A percentile compares a stretch with the other conserved stretches of the same genome.
phyloP scores from a whole-genome alignment of 92 coral and sea anemone genomes.

The Umimayanthus chanpuru region DNA sequence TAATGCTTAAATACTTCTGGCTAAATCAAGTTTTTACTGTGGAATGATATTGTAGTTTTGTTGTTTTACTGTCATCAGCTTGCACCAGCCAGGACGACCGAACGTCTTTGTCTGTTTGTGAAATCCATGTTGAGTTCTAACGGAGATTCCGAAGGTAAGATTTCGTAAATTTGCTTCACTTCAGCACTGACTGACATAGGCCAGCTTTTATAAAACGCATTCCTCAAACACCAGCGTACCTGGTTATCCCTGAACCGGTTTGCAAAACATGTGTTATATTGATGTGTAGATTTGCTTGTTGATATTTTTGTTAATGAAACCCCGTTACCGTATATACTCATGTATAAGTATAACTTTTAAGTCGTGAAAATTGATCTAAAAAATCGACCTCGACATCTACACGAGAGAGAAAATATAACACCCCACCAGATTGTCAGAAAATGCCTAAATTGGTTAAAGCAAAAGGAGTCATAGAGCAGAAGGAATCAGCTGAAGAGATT shows the following conservation, averaged over 20 bases:
- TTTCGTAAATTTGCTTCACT: neutral
- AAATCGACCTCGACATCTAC: too few relatives aligned
- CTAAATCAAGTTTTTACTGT: neutral
- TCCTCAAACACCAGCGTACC: neutral
- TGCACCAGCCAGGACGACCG: conserved; percentile 91
- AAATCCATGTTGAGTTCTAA: conserved; percentile 89
- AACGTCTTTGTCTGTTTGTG: conserved; percentile 91
- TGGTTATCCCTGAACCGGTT: neutral
- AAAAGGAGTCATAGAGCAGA: too few relatives aligned
- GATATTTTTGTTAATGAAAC: too few relatives aligned
- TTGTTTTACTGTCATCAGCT: conserved; percentile 57
- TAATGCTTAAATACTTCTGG: neutral
- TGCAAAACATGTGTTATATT: too few relatives aligned
- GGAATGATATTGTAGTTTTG: neutral
- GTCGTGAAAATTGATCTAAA: too few relatives aligned
- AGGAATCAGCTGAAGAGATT: too few relatives aligned
- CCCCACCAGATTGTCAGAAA: too few relatives aligned
- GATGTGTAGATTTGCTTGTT: neutral
- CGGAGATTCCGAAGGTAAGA: conserved; percentile 60
- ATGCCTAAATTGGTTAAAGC: too few relatives aligned
- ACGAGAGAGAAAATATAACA: too few relatives aligned
- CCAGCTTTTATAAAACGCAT: neutral
- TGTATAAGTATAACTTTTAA: too few relatives aligned
- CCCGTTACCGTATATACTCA: too few relatives aligned
- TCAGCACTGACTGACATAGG: neutral